Base-by-base conservation (phyloP, 1,140 invertebrate species). In the Drosophila ananassae region DNA sequence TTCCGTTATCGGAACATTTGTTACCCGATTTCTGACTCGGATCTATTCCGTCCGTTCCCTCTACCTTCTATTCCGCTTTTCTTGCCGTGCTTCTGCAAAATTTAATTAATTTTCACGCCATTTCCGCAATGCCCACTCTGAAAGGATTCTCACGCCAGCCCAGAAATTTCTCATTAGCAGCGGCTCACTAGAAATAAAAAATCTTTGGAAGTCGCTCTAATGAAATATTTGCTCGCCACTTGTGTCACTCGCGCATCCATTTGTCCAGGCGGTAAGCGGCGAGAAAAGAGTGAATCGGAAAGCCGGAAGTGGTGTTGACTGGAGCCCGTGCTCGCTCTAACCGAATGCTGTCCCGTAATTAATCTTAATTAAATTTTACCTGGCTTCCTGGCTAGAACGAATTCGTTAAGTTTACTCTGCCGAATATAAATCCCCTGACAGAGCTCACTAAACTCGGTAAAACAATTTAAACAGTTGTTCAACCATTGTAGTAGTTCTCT, bases 151-250 rank as follows among this genome's bases (percentile, higher is more conserved):
- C 61, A 46, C 55, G 66, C 73, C 64, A 73, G 75, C 61, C 72
- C 64, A 69, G 73, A 85, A 87, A 79, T 77, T 84, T 90, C 87
- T 90, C 87, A 90, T 90, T 90, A 90, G 87, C 76, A 89, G 83
- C 66, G 63, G 68, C 80, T 76, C 72, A 59, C 51, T 28, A 53
- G 62, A 25, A 37, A 75, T 60, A 68, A 82, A 68, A 79, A 82
- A 67, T 69, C 73, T 74, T 68, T 73, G 64, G 73, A 89, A 79
- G 78, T 79, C 75, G 74, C 83, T 79, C 82, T 90, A 90, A 90
- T 90, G 87, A 90, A 90, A 90, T 90, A 79, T 90, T 90, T 90
- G 85, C 81, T 76, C 62, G 84, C 85, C 82, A 87, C 82, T 87
- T 78, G 83, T 89, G 82, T 89, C 82, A 87, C 67, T 89, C 79